Base-by-base conservation (phyloP, 1,140 invertebrate genomes). In the Hyposmocoma kahamanoa region DNA sequence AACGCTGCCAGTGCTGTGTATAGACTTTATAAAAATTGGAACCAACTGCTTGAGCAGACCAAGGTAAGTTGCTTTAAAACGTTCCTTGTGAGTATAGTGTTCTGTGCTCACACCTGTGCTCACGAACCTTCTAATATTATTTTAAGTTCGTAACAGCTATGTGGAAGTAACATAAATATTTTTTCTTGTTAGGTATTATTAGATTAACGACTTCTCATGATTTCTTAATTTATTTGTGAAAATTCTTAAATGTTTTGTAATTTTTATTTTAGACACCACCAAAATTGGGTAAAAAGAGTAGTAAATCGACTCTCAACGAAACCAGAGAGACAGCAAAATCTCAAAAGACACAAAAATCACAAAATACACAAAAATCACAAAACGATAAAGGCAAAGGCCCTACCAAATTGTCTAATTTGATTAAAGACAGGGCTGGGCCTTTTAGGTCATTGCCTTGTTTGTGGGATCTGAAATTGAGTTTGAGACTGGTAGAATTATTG, bases 1-100 rank as follows among this genome's bases (percentile, higher is more conserved):
- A 39, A 69, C 22, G 48, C 59, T 1, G 82, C 78, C 0, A 56
- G 65, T 42, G 70, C 62, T 20, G 55, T 89, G 0, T 70, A 84
- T 46, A 68, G 59, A n/a, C 56, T 90, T 9, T 87, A 79, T 19
- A 88, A 88, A 52, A 61, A 62, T 11, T 86, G 87, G 17, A 66
- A 52, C 5, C 64, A 79, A 21, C 48, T 89, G 0, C 24, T 86
- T n/a, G 87, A 90, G 3, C 85, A 84, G 34, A 76, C 68, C 13
- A 89, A 89, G 85, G 86, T 86, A 72, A 17, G 21, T 6, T 10
- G 4, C 6, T 26, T 22, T 13, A 15, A 11, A 28, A 28, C 11
- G 6, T 28, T 28, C 11, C 24, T 6, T 6, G 6, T 28, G 24
- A 28, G 24, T 28, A 28, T 28, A 28, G 6, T 28, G 24, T 6